Conservation (phyloP, 2,797 vertebrate species). For the Pteronotus mesoamericanus region DNA sequence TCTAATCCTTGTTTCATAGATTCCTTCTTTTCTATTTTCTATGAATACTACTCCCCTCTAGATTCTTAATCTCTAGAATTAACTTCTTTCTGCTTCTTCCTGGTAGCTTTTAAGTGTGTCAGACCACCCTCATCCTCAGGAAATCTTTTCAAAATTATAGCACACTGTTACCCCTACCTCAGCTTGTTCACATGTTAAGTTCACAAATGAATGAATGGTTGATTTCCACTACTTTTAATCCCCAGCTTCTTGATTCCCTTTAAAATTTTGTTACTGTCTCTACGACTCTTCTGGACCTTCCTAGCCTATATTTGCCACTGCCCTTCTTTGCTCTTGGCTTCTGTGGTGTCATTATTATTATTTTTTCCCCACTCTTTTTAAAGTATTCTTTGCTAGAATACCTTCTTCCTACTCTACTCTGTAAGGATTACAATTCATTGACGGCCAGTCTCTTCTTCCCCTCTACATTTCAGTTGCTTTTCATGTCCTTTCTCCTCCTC, state of each 20-base stretch:
- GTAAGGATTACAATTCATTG: neutral
- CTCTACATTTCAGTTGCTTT: neutral
- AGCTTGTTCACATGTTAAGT: neutral
- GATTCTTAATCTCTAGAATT: constrained; percentile 8
- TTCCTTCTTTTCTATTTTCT: neutral
- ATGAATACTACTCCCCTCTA: neutral
- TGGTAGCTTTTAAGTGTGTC: constrained; percentile 18
- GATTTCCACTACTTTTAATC: constrained; percentile 15
- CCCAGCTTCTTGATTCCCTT: constrained; percentile 26
- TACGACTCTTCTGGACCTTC: neutral
- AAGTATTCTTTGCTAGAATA: neutral
- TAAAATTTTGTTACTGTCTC: constrained; percentile 42
- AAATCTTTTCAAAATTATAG: constrained; percentile 32
- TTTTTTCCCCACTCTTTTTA: neutral
- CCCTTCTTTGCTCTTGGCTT: neutral
- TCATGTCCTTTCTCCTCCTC: neutral
- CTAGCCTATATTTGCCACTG: neutral
- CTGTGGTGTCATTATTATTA: neutral
- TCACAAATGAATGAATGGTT: constrained; percentile 10
- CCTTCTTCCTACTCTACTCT: neutral
- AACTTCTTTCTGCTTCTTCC: constrained; percentile 27
- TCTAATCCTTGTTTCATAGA: constrained; percentile 21
- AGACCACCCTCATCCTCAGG: neutral
- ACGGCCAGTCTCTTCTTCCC: neutral
- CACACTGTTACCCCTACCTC: neutral